These are phyloP conservation scores for Hedya salicella DNA, from an alignment of 2,888 invertebrate genomes.

Conservation along the genomic window DNA sequence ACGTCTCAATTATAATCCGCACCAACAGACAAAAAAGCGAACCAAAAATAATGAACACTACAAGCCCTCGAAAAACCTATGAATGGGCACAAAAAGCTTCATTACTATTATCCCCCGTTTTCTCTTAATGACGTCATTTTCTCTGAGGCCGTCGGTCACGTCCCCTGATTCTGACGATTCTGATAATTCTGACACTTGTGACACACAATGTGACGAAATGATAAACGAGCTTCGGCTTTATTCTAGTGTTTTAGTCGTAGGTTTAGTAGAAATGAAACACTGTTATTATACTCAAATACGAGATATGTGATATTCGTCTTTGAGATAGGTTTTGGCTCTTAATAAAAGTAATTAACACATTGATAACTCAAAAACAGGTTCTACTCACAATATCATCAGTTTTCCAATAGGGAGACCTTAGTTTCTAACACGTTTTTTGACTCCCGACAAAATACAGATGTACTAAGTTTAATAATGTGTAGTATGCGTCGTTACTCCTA, in stretches of 20 bases:
- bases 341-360: too few relatives aligned
- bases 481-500: too few relatives aligned
- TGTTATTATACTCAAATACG: too few relatives aligned
- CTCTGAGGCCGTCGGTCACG: constrained; percentile 68
- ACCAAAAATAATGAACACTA: constrained; percentile 49
- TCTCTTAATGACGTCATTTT: constrained; percentile 80
- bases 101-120: constrained; percentile 68
- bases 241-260: not conserved
- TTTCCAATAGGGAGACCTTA: too few relatives aligned
- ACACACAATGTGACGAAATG: constrained; percentile 31
- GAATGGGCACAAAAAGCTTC: constrained; percentile 70
- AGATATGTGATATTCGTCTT: too few relatives aligned
- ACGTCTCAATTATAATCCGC: constrained; percentile 43
- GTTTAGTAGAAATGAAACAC: not conserved
- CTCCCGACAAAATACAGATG: too few relatives aligned
- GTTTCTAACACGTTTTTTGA: too few relatives aligned
- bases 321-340: too few relatives aligned
- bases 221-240: constrained; percentile 33
- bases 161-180: constrained; percentile 66
- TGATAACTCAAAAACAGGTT: too few relatives aligned
- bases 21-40: constrained; percentile 32
- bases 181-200: constrained; percentile 39
- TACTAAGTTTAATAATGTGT: too few relatives aligned
- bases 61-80: constrained; percentile 54
- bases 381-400: too few relatives aligned